These are phyloP conservation scores for Sinocyclocheilus anshuiensis DNA, from an alignment of 2,113 vertebrate species.

Conservation along the genomic window DNA sequence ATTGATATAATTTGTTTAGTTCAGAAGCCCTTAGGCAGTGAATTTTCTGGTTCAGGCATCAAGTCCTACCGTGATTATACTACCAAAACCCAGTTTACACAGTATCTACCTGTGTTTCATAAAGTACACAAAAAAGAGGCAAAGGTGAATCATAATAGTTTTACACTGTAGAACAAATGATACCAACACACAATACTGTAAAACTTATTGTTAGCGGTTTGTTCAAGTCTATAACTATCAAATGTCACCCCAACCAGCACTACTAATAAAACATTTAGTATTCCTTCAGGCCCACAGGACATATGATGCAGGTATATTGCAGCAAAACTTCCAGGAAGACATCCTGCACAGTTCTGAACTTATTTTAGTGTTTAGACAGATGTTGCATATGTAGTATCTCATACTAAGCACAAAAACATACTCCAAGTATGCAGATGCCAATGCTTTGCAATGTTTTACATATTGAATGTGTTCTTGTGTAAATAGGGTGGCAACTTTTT, in stretches of 20 bases:
- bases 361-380: not conserved
- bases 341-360: not conserved
- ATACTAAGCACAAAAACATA: not conserved
- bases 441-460: not conserved
- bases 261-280: not conserved
- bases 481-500: not conserved
- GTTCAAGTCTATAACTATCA: not conserved
- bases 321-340: not conserved
- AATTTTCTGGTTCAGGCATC: slow-evolving; percentile 39
- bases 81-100: slow-evolving; percentile 28
- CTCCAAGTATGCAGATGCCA: not conserved
- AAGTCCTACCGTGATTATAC: not conserved
- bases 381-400: not conserved
- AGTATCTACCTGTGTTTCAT: not conserved
- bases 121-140: not conserved
- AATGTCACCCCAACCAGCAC: not conserved
- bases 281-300: not conserved
- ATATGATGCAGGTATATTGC: not conserved
- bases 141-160: not conserved
- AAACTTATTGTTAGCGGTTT: not conserved
- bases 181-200: not conserved
- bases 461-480: not conserved
- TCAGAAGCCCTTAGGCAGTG: slow-evolving; percentile 28
- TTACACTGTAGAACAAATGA: not conserved
- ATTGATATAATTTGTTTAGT: slow-evolving; percentile 41